Percentiles rank a stretch among this genome's conserved stretches.
Evolutionary conservation across 2,888 invertebrate genomes (phyloP).

Genomic region (Drosophila tanythrix): DNA sequence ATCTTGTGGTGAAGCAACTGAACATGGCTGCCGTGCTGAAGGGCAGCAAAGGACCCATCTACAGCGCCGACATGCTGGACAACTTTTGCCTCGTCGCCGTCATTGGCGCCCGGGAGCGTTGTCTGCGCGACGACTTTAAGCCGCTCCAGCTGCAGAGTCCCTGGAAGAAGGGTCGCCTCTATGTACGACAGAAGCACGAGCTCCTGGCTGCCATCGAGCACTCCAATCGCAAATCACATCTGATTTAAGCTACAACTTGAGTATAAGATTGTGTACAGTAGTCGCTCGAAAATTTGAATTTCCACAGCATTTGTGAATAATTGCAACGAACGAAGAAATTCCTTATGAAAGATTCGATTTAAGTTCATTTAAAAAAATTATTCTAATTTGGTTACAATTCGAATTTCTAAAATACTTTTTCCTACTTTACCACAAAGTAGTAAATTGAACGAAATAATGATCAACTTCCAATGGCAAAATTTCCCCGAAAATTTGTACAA

Average conservation of each 20-base stretch:
- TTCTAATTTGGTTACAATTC: background rate
- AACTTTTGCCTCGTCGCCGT: constrained; percentile 98
- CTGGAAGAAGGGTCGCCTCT: constrained; percentile 97
- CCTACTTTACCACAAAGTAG: background rate
- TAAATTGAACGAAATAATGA: background rate
- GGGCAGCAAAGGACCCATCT: constrained; percentile 94
- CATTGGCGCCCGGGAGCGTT: constrained; percentile 96
- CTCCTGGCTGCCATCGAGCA: constrained; percentile 94
- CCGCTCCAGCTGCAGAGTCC: constrained; percentile 97
- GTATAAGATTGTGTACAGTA: background rate
- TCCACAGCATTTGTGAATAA: background rate
- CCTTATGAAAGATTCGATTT: background rate
- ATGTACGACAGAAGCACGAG: constrained; percentile 96
- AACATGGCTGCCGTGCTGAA: constrained; percentile 96
- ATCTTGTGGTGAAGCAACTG: constrained; percentile 97
- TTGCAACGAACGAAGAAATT: background rate
- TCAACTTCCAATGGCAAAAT: too few species aligned
- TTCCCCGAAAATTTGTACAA: too few species aligned
- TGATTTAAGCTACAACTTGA: constrained; percentile 73
- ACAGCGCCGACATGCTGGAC: constrained; percentile 91
- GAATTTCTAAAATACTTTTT: background rate
- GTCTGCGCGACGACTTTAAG: constrained; percentile 96
- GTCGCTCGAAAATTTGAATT: background rate
- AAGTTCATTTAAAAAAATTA: background rate
- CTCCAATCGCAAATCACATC: constrained; percentile 91